Evolutionary conservation across 2,888 invertebrate genomes (phyloP), one percentile per base, ranked within the genome.

Genomic region (Leptinotarsa peninsularis): DNA sequence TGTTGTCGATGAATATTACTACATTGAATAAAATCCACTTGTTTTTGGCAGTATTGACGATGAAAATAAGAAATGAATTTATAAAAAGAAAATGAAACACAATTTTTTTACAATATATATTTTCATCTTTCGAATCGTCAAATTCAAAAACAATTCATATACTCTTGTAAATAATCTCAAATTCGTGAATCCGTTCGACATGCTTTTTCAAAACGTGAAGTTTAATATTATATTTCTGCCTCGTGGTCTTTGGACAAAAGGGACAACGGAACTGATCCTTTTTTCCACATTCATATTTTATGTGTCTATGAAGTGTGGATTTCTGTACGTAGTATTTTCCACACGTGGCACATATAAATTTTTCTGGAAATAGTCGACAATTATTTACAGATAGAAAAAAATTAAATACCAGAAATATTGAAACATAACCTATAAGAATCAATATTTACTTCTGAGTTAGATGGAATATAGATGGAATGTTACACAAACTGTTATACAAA

Each of bases 241-340:
- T 79, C n/a, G 76, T 76, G n/a, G 72, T 72, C 58, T 77, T 77
- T 7, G 75, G 70, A 72, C 82, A 82, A 49, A 76, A 71, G 14
- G 72, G 69, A 66, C 82, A 82, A 43, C 77, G 76, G 43, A 82
- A 81, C 56, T 80, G 78, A 43, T 80, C 78, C 67, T 78, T 72
- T 58, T 80, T 79, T 4, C 82, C 80, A 66, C 82, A 83, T 66
- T 83, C 82, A 73, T 80, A 83, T 13, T 76, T 72, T 60, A 78
- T 67, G 66, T 83, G 82, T 52, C 81, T 80, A 21, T 74, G 76
- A 15, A 81, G 52, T 4, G 82, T 80, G n/a, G 79, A 79, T 80
- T 93, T 93, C 87, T 92, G 92, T 86, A 92, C 92, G 90, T 95
- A 95, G 76, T 91, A 91, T 88, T 94, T 94, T 75, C 93, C 93